Evolutionary conservation across 1,140 invertebrate genomes (phyloP).

Genomic region (Scaptomyza hsui): DNA sequence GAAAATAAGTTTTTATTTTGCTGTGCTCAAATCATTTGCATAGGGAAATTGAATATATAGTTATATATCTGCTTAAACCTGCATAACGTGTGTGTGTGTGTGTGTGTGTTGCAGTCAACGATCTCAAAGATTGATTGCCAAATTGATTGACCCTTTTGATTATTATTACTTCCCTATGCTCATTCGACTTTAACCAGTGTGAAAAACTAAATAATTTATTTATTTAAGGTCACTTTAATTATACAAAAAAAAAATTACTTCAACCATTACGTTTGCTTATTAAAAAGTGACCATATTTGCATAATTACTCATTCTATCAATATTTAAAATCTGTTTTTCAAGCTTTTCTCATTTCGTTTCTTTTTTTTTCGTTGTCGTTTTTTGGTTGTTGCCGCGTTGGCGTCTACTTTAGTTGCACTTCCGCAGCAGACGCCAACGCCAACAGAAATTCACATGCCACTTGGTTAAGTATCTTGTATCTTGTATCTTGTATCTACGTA

Average conservation of each 20-base stretch:
- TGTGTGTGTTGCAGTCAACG: conserved; percentile 12
- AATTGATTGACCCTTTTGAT: not conserved
- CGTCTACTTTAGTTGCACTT: conserved; percentile 56
- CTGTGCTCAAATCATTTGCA: conserved; percentile 57
- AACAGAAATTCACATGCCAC: conserved; percentile 45
- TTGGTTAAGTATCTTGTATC: conserved; percentile 24
- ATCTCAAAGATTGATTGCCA: conserved; percentile 15
- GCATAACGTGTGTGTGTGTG: conserved; percentile 28
- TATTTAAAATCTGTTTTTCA: conserved; percentile 19
- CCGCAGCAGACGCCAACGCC: conserved; percentile 53
- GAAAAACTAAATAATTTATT: not conserved
- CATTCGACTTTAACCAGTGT: not conserved
- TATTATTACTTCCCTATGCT: not conserved
- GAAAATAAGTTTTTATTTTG: conserved; percentile 31
- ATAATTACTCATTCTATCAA: conserved; percentile 34
- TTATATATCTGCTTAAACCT: conserved; percentile 19
- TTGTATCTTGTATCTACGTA: conserved; percentile 17
- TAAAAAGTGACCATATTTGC: conserved; percentile 40
- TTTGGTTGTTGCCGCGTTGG: conserved; percentile 42
- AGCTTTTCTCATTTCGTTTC: conserved; percentile 1
- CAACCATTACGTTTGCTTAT: not conserved
- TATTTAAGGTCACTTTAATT: not conserved
- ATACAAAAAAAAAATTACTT: not conserved
- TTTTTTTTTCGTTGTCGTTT: not conserved
- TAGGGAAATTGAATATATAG: conserved; percentile 71